Conservation (phyloP, 2,113 vertebrate species). For the Plectropomus leopardus region DNA sequence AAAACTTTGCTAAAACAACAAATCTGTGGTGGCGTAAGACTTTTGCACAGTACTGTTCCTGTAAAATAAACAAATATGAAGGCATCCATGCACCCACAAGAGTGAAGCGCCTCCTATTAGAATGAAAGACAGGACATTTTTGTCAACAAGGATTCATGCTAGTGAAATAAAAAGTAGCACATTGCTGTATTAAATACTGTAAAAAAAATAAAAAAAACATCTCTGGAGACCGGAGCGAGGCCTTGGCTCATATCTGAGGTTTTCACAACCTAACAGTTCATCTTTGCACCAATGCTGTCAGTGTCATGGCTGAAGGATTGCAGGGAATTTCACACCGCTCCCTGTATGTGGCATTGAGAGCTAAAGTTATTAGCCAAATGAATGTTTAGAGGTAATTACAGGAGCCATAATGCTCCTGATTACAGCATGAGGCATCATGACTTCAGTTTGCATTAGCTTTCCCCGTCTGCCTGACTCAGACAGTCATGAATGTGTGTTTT, state of each 20-base stretch:
- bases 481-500: slow-evolving; percentile 30
- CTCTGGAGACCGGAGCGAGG: neutral
- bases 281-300: slow-evolving; percentile 3
- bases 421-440: slow-evolving; percentile 68
- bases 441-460: slow-evolving; percentile 70
- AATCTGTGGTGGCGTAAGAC: too few relatives aligned
- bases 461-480: slow-evolving; percentile 68
- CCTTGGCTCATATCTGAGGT: neutral
- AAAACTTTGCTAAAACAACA: too few relatives aligned
- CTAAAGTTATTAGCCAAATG: slow-evolving; percentile 73
- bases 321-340: slow-evolving; percentile 34
- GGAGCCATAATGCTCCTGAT: slow-evolving; percentile 63
- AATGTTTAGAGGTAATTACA: slow-evolving; percentile 77
- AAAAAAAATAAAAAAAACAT: neutral
- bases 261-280: neutral
- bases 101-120: too few relatives aligned
- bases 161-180: neutral
- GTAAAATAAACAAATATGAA: too few relatives aligned
- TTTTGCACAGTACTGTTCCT: too few relatives aligned
- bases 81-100: too few relatives aligned
- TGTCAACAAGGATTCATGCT: neutral
- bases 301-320: neutral
- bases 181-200: neutral
- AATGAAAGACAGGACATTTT: neutral
- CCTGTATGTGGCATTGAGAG: slow-evolving; percentile 23